Base-by-base conservation (phyloP, 2,888 invertebrate species). In the Cryptosula pallasiana region DNA sequence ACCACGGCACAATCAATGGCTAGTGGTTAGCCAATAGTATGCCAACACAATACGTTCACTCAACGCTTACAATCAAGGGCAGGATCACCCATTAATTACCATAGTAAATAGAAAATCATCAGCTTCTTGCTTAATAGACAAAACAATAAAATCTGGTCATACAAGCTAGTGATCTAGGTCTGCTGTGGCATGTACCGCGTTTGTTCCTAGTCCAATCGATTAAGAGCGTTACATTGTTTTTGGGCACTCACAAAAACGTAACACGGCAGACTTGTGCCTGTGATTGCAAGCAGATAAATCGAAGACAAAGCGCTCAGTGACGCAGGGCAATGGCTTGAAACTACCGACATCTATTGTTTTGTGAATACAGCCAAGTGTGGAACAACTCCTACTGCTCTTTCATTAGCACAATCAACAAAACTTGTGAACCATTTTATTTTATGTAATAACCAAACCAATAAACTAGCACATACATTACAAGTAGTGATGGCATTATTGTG, bases 41-140 rank as follows among this genome's bases (percentile, higher is more conserved):
- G 63, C 63, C 34, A 57, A 63, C 32, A 63, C 63, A 32, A 32
- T 63, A 13, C 5, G 32, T 27, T 32, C 27, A 63, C 29, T 63
- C 63, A 32, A 32, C 9, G 29, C 25, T 34, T 5, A 63, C n/a
- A 57, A 57, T 57, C 57, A 57, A 23, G 16, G 25, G 57, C 57
- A 63, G 63, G 32, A 63, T 63, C 32, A 32, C 63, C 32, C 13
- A 63, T 63, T 32, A 63, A 63, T 63, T 63, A 57, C 63, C 63
- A 63, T 63, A 63, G 34, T 27, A 63, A 63, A 63, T 63, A 63
- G 63, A 63, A 63, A 25, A 63, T 27, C 63, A 32, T 25, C 27
- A 45, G 9, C 20, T 63, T n/a, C 63, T 63, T 32, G 27, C 29
- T 32, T 63, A 34, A 63, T 63, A 34, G 63, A 63, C 9, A 63